Percentiles rank a stretch among this genome's conserved stretches.
Evolutionary conservation across 2,113 vertebrate genomes (phyloP).

Genomic region (Geococcyx californianus): DNA sequence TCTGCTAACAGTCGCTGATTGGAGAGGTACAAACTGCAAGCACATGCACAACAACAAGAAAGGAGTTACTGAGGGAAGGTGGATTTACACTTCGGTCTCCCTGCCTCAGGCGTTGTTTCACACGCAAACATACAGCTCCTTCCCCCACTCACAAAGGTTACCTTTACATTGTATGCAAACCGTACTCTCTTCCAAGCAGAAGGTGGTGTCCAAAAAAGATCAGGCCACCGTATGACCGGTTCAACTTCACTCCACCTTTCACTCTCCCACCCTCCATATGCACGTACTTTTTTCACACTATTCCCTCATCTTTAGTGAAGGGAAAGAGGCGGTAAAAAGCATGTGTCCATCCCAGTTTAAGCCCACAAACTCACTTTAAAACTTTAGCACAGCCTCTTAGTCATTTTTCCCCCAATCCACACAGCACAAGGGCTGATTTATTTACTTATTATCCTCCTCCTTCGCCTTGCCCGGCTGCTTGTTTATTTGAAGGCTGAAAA

Average conservation of each 20-base stretch:
- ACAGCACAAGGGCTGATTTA: neutral
- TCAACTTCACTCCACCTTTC: constrained; percentile 8
- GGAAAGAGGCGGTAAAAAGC: neutral
- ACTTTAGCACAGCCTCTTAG: constrained; percentile 37
- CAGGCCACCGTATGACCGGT: neutral
- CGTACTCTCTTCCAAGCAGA: constrained; percentile 16
- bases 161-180: constrained; percentile 5
- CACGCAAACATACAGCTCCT: neutral
- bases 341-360: neutral
- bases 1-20: neutral
- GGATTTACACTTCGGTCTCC: constrained; percentile 37
- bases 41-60: constrained; percentile 37
- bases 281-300: neutral
- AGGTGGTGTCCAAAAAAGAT: neutral
- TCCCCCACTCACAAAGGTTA: constrained; percentile 50
- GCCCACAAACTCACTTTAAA: neutral
- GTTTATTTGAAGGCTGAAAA: constrained; percentile 33
- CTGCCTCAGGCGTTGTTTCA: constrained; percentile 39
- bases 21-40: constrained; percentile 49
- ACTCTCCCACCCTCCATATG: neutral
- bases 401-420: neutral
- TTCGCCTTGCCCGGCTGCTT: neutral
- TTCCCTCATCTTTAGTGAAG: constrained; percentile 14
- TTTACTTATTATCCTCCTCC: constrained; percentile 24
- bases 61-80: neutral